Evolutionary conservation across 2,888 invertebrate genomes (phyloP).

Genomic region (Subacronicta megacephala): DNA sequence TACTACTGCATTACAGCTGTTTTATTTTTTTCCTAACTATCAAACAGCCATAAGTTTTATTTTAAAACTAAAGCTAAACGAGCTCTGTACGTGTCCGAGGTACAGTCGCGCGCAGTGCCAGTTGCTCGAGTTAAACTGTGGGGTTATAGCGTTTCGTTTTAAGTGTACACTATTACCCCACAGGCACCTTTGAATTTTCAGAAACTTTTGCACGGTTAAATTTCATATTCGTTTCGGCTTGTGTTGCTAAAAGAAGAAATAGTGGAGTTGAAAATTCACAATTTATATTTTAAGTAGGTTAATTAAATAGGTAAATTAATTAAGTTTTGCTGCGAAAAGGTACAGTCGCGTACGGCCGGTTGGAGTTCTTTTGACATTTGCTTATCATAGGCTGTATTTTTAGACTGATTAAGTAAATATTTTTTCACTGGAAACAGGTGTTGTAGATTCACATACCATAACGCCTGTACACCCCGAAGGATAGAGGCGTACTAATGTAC

Average conservation of each 20-base stretch:
- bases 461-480: too few relatives aligned
- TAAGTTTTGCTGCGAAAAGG: slow-evolving; percentile 3
- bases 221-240: slow-evolving; percentile 21
- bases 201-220: slow-evolving; percentile 22
- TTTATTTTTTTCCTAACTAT: slow-evolving; percentile 40
- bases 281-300: slow-evolving; percentile 2
- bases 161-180: slow-evolving; percentile 45
- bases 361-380: too few relatives aligned
- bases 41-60: slow-evolving; percentile 50
- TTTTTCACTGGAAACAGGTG: slow-evolving; percentile 19
- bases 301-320: slow-evolving; percentile 13
- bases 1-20: slow-evolving; percentile 29
- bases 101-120: slow-evolving; percentile 42
- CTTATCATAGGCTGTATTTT: slow-evolving; percentile 15
- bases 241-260: slow-evolving; percentile 11
- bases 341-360: not conserved
- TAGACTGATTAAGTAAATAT: slow-evolving; percentile 9
- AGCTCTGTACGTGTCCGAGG: slow-evolving; percentile 51
- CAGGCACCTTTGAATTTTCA: slow-evolving; percentile 38
- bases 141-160: slow-evolving; percentile 46
- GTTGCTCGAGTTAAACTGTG: slow-evolving; percentile 53
- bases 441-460: too few relatives aligned
- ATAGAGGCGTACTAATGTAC: too few relatives aligned
- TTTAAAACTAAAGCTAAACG: slow-evolving; percentile 52
- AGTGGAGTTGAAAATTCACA: slow-evolving; percentile 1